Evolutionary conservation across 1,140 invertebrate species (phyloP), one percentile per base, ranked within the genome.

Genomic region (Calosoma granatense): DNA sequence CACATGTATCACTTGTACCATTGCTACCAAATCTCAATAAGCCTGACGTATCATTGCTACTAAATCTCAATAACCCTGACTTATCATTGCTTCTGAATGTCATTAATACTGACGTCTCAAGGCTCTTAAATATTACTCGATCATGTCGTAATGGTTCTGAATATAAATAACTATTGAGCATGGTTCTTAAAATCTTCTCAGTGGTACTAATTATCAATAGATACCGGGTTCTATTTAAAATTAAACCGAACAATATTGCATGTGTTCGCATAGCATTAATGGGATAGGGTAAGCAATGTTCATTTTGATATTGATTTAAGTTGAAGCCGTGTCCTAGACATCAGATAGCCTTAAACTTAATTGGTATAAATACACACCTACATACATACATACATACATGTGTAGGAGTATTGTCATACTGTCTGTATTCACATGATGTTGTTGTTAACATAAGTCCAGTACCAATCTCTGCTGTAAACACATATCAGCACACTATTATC

Each of bases 331-430:
- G 26, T 36, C 6, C 26, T 6, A 36, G 26, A 36, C n/a, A 36
- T 36, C 26, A 36, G 6, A 36, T 9, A n/a, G 26, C 6, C n/a
- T 36, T 9, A 6, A n/a, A 36, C n/a, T 36, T 9, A 36, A 36
- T 36, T n/a, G n/a, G n/a, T 36, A 36, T 36, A 36, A 9, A 36
- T 36, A 36, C n/a, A 36, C n/a, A 36, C n/a, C 6, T 36, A 36
- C n/a, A 36, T 36, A 36, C n/a, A 36, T 36, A 36, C n/a, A 36
- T 36, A 36, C n/a, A 36, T 36, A 36, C n/a, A 36, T 36, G n/a
- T 36, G n/a, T 36, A 36, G 6, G n/a, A 9, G n/a, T 36, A 36
- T 36, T 9, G 6, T 9, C n/a, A 36, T 36, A 36, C n/a, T n/a
- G 6, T 36, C 6, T 36, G n/a, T 36, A 36, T n/a, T 36, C n/a